These are phyloP conservation scores for Cryptocephalus moraei DNA, from an alignment of 2,888 invertebrate species.

Conservation along the genomic window DNA sequence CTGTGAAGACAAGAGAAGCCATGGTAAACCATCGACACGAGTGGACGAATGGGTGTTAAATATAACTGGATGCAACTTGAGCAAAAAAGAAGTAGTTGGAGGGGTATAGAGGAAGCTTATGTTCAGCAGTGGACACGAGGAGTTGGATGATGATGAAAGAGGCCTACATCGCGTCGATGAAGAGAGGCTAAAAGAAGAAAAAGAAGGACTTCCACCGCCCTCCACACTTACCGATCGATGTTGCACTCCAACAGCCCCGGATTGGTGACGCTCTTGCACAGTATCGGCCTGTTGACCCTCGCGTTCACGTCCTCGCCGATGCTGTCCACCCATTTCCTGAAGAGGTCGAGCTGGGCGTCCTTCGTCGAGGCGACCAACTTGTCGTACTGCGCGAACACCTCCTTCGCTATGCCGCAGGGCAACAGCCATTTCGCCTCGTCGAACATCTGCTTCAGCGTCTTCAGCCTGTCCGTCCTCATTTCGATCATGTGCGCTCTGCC, in stretches of 20 bases:
- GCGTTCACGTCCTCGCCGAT: slow-evolving; percentile 49
- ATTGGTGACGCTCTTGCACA: slow-evolving; percentile 54
- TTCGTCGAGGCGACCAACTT: slow-evolving; percentile 49
- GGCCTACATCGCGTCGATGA: no score
- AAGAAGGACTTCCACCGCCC: no score
- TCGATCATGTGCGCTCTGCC: slow-evolving; percentile 60
- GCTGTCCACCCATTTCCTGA: slow-evolving; percentile 47
- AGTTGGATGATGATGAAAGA: no score
- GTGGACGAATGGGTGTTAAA: no score
- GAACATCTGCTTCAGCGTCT: slow-evolving; percentile 53
- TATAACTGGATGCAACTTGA: no score
- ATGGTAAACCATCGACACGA: no score
- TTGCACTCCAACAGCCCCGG: slow-evolving; percentile 68
- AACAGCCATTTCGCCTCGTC: slow-evolving; percentile 70
- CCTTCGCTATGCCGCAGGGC: slow-evolving; percentile 59
- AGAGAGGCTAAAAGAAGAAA: no score
- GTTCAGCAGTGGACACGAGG: no score
- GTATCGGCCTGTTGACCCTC: slow-evolving; percentile 59
- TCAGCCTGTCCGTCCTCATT: slow-evolving; percentile 55
- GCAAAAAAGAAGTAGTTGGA: no score
- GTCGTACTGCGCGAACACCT: slow-evolving; percentile 60
- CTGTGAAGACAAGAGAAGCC: no score
- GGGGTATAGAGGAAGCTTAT: no score
- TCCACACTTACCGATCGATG: slow-evolving; percentile 55
- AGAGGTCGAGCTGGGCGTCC: slow-evolving; percentile 43